Conservation (phyloP, 2,113 vertebrate species). For the Stictonetta naevosa region DNA sequence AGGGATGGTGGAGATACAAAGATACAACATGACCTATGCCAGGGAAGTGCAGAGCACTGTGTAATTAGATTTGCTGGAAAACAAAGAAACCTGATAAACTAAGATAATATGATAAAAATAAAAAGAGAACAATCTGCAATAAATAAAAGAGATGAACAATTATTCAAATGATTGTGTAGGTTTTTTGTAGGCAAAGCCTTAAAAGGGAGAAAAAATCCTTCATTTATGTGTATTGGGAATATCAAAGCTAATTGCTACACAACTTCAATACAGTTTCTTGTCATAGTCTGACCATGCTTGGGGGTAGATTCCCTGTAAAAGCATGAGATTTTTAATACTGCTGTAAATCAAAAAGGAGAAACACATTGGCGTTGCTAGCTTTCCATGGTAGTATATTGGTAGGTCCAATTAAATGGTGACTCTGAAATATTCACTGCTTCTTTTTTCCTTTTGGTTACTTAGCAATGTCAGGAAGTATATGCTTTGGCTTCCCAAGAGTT, state of each 20-base stretch:
- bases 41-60: background rate
- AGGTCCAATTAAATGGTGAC: background rate
- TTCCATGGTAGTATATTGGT: background rate
- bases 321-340: background rate
- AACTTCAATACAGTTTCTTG: background rate
- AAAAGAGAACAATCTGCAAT: background rate
- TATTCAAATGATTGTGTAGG: background rate
- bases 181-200: background rate
- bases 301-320: background rate
- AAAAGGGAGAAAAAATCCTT: background rate
- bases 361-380: fast-evolving
- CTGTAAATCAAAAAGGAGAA: background rate
- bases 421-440: background rate
- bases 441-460: background rate
- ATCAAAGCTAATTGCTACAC: background rate
- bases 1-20: background rate
- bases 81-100: background rate
- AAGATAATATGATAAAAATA: too few species aligned
- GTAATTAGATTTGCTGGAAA: background rate
- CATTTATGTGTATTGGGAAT: background rate
- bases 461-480: background rate
- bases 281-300: background rate
- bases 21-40: background rate
- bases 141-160: background rate
- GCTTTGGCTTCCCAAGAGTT: background rate